phyloP scores from a whole-genome alignment of 2,888 invertebrate species.

The Scotopteryx bipunctaria region DNA sequence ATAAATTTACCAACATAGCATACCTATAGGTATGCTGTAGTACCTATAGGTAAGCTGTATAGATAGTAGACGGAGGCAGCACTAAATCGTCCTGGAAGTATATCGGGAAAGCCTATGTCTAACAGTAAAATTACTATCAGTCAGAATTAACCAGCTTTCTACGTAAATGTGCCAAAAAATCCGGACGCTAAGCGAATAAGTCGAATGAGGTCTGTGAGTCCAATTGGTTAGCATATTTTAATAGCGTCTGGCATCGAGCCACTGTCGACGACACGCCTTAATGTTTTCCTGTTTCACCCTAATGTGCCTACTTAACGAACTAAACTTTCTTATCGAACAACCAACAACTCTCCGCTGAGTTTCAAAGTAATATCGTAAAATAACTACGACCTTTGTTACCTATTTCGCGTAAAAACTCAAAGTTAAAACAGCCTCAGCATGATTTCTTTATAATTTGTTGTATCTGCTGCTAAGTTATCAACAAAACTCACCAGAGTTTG shows the following conservation, averaged over 20 bases:
- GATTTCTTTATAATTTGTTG: slow-evolving; percentile 20
- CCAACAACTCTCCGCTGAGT: slow-evolving; percentile 64
- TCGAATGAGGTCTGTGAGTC: slow-evolving; percentile 62
- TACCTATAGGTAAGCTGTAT: too few relatives aligned
- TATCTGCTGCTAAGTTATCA: slow-evolving; percentile 4
- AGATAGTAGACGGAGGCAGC: too few relatives aligned
- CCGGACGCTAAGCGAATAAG: slow-evolving; percentile 47
- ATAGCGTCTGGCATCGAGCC: slow-evolving; percentile 74
- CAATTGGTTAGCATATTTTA: slow-evolving; percentile 79
- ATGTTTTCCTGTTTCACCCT: slow-evolving; percentile 78
- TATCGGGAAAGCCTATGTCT: too few relatives aligned
- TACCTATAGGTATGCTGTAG: too few relatives aligned
- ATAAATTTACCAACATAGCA: too few relatives aligned
- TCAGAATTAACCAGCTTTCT: background rate
- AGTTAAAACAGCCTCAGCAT: slow-evolving; percentile 21
- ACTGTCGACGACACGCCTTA: slow-evolving; percentile 70
- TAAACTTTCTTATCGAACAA: slow-evolving; percentile 79
- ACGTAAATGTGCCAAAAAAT: slow-evolving; percentile 43
- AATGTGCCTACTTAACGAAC: slow-evolving; percentile 80
- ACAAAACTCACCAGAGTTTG: too few relatives aligned
- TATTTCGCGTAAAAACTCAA: slow-evolving; percentile 43
- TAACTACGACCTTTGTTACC: slow-evolving; percentile 54
- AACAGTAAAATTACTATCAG: background rate
- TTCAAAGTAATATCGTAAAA: slow-evolving; percentile 65
- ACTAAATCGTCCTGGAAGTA: too few relatives aligned